Base-by-base conservation (phyloP, 2,888 invertebrate species). In the Dascillus cervinus region DNA sequence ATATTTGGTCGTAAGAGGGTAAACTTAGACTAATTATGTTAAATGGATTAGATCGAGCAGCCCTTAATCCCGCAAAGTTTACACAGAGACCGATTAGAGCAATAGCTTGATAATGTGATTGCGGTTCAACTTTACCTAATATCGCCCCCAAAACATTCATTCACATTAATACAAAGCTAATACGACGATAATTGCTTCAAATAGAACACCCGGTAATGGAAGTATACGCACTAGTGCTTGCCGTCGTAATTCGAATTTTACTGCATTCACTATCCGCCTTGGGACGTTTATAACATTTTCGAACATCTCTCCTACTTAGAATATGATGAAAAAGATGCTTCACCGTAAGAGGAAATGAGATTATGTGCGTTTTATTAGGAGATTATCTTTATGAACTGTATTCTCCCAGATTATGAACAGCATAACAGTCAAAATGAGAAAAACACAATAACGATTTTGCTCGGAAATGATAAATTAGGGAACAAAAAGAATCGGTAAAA, bases 81-180 rank as follows among this genome's bases (percentile, higher is more conserved):
- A 52, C 51, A 50, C 44, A 44, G 38, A 42, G 38, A 38, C 34
- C 53, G 51, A 55, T 57, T 56, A 55, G 44, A 44, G 47, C 47
- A 49, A 54, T 54, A 48, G 52, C 50, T 55, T 53, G 53, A 53
- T 57, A 56, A 57, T 56, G 55, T 53, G 56, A 56, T 55, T 57
- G 56, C 47, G 55, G 57, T 43, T 40, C 44, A 42, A 38, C 26
- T 41, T 37, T 32, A 40, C 35, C 39, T 38, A 41, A 41, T 42
- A 40, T 43, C 26, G 38, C 35, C 35, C 36, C 42, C 41, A 33
- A 33, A 35, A 34, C 39, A 41, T 43, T 43, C 41, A 39, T 43
- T 34, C 35, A 36, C 29, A 35, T 39, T 38, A 39, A 42, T 39
- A 34, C 36, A 38, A 33, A 32, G 28, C 40, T 46, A 46, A 44